Evolutionary conservation across 2,113 vertebrate species (phyloP).

Genomic region (Tragelaphus scriptus): DNA sequence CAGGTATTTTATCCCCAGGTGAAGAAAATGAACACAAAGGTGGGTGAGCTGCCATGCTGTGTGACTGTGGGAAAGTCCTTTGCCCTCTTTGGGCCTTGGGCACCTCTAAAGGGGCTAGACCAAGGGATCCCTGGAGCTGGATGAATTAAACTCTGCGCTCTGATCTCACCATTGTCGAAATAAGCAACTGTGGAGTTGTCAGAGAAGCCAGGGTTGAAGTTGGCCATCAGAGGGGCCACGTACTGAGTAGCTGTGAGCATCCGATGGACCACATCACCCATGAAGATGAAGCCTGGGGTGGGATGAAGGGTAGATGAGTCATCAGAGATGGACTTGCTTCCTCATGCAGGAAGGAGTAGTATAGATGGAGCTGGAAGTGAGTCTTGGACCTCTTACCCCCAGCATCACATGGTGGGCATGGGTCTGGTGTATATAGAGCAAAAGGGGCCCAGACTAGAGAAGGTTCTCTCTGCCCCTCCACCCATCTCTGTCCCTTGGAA

Average conservation of each 20-base stretch:
- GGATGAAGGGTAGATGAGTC: background rate
- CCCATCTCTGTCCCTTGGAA: background rate
- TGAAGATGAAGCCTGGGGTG: constrained; percentile 91
- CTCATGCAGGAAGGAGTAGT: background rate
- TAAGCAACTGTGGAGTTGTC: constrained; percentile 91
- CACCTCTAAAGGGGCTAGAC: background rate
- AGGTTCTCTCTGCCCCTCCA: background rate
- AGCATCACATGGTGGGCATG: background rate
- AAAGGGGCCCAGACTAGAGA: background rate
- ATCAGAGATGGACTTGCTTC: background rate
- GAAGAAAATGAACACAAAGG: background rate
- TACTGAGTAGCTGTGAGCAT: constrained; percentile 98
- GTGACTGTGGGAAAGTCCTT: background rate
- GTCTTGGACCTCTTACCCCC: background rate
- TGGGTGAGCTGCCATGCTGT: background rate
- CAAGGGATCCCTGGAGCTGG: background rate
- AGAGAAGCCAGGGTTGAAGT: constrained; percentile 97
- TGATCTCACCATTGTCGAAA: constrained; percentile 90
- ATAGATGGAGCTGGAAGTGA: background rate
- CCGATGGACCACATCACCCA: constrained; percentile 91
- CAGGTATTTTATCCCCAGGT: background rate
- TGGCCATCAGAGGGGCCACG: constrained; percentile 96
- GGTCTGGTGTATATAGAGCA: background rate
- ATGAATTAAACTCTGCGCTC: background rate
- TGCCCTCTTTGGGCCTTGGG: background rate